These are phyloP conservation scores for Xenopus borealis DNA, from an alignment of 2,113 vertebrate genomes.

Conservation along the genomic window DNA sequence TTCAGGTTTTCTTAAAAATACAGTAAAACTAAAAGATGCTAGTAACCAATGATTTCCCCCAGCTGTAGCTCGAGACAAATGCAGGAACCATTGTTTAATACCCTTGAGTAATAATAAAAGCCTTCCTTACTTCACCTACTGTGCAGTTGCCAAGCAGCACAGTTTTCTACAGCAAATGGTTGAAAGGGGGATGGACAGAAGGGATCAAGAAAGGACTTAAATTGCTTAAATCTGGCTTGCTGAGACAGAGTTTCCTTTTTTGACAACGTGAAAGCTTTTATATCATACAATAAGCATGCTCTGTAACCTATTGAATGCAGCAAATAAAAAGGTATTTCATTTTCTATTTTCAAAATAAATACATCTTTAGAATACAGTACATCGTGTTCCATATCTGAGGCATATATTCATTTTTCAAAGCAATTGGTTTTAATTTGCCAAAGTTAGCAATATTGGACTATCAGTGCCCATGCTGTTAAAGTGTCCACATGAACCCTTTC, in stretches of 20 bases:
- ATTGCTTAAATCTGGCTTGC: constrained; percentile 18
- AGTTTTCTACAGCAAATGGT: neutral
- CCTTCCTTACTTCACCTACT: constrained; percentile 15
- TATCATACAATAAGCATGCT: constrained; percentile 20
- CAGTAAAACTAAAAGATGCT: constrained; percentile 47
- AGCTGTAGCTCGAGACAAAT: constrained; percentile 41
- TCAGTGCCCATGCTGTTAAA: too few species aligned
- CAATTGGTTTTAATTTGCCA: constrained; percentile 6
- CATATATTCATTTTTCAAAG: neutral
- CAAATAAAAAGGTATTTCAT: neutral
- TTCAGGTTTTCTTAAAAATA: constrained; percentile 48
- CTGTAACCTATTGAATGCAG: constrained; percentile 16
- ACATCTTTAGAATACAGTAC: constrained; percentile 8
- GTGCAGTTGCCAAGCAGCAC: constrained; percentile 40
- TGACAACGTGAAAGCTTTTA: constrained; percentile 23
- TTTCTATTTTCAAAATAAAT: constrained; percentile 18
- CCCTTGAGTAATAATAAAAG: constrained; percentile 34
- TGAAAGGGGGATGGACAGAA: neutral
- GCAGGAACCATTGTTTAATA: constrained; percentile 32
- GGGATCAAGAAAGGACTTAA: neutral
- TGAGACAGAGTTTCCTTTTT: constrained; percentile 26
- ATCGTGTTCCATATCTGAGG: constrained; percentile 5
- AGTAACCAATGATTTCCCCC: constrained; percentile 41
- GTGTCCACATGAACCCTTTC: too few species aligned
- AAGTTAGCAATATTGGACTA: neutral